phyloP scores from a whole-genome alignment of 2,797 vertebrate genomes.

The Rhodeus uyekii region DNA sequence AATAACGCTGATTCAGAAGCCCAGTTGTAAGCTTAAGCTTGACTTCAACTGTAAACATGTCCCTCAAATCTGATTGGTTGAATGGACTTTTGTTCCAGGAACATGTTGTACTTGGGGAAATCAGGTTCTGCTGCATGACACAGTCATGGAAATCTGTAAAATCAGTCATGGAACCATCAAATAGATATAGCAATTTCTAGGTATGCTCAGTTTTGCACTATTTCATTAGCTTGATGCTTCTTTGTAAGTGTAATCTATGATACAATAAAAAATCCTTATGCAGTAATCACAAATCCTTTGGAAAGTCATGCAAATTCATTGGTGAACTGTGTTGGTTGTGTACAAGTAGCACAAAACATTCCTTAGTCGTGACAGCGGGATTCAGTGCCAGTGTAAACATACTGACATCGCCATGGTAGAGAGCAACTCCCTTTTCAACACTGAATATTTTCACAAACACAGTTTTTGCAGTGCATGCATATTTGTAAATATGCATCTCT shows the following conservation, averaged over 20 bases:
- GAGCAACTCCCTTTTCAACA: neutral
- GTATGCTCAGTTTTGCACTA: neutral
- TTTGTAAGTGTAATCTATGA: neutral
- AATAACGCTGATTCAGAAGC: no score
- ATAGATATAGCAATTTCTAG: neutral
- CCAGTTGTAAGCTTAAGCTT: no score
- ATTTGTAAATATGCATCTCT: conserved; percentile 41
- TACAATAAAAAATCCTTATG: neutral
- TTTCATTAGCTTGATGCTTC: neutral
- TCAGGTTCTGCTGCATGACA: no score
- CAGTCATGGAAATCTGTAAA: neutral
- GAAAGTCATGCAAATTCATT: neutral
- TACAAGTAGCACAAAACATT: neutral
- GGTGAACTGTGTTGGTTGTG: neutral
- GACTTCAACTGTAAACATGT: neutral
- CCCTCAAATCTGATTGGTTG: neutral
- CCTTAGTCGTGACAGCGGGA: neutral
- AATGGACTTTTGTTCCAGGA: neutral
- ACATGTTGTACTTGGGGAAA: no score
- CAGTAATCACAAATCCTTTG: neutral
- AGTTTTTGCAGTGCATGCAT: conserved; percentile 23
- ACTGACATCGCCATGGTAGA: neutral
- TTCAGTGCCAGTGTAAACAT: neutral
- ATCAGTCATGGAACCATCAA: neutral
- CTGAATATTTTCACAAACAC: neutral